Base-by-base conservation (phyloP, 2,888 invertebrate genomes). In the Drosophila siamana region DNA sequence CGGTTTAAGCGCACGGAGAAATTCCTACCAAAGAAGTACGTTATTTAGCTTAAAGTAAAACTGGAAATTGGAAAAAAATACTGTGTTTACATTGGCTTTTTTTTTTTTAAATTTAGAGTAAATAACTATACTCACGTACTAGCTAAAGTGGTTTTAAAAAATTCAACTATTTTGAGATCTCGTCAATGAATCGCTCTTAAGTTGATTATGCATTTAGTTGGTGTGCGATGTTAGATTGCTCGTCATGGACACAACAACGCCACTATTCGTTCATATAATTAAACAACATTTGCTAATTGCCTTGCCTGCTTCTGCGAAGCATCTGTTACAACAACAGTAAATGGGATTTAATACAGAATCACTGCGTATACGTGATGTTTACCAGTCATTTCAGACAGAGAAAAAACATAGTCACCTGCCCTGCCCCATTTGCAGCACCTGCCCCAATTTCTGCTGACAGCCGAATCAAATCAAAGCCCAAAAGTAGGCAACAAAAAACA, bases 211-310 rank as follows among this genome's bases (percentile, higher is more conserved):
- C 8, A 63, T n/a, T 2, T 38, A 16, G 26, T 43, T 38, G 16
- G 9, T 38, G 40, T 63, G 19, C 13, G 16, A 28, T 9, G 44
- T 11, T 5, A 33, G 33, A 33, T n/a, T 41, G 13, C 19, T 19
- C 4, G 11, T 44, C 13, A 44, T 44, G 3, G 5, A 22, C 50
- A 41, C 41, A 28, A 43, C n/a, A 41, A 54, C 47, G 47, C 56
- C 52, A 41, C 65, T 67, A 61, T 65, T 67, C 51, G 50, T 68
- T 77, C 72, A 75, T 69, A 78, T 81, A 79, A 79, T 79, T 78
- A 69, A 74, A 74, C 75, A 51, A 57, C 62, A 65, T 66, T 80
- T 55, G 68, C 67, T 78, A 83, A 80, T 80, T 80, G 78, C 72
- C 78, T 63, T 15, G 36, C 50, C 51, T 41, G 46, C 24, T 22